Percentiles rank a stretch among this genome's conserved stretches.
Conservation (phyloP, 2,888 invertebrate genomes). For the Sinopyrophorus schimmeli region DNA sequence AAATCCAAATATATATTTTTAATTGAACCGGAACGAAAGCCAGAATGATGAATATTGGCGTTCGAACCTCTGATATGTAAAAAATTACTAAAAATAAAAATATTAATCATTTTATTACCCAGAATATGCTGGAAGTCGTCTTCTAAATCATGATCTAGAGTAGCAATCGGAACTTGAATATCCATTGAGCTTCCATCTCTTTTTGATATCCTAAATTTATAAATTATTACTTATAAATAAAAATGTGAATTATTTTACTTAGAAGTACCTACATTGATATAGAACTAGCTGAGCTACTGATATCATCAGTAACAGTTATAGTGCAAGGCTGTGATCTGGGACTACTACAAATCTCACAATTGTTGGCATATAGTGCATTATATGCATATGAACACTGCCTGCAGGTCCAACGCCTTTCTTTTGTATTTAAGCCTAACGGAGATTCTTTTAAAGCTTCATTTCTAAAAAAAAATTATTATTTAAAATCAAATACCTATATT, state of each 20-base stretch:
- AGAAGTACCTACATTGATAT: constrained; percentile 28
- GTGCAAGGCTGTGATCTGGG: constrained; percentile 67
- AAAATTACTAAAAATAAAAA: no score
- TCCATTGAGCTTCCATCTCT: no score
- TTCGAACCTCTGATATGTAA: no score
- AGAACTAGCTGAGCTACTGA: constrained; percentile 39
- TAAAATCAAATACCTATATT: not conserved
- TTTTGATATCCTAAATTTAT: constrained; percentile 48
- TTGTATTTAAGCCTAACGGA: constrained; percentile 45
- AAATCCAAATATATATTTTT: no score
- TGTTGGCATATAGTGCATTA: constrained; percentile 77
- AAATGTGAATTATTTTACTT: constrained; percentile 32
- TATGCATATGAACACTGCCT: constrained; percentile 86
- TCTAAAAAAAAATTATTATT: constrained; percentile 43
- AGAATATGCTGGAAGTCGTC: constrained; percentile 69
- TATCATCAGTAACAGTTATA: constrained; percentile 69
- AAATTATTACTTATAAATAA: constrained; percentile 5
- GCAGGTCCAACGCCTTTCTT: constrained; percentile 81
- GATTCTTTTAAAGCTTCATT: constrained; percentile 47
- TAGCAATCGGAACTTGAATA: constrained; percentile 64
- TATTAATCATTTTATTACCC: no score
- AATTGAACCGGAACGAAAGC: no score
- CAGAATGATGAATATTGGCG: no score
- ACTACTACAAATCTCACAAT: constrained; percentile 82
- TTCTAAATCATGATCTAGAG: constrained; percentile 69